Conservation (phyloP, 2,113 vertebrate species). For the Leptocoma aspasia region DNA sequence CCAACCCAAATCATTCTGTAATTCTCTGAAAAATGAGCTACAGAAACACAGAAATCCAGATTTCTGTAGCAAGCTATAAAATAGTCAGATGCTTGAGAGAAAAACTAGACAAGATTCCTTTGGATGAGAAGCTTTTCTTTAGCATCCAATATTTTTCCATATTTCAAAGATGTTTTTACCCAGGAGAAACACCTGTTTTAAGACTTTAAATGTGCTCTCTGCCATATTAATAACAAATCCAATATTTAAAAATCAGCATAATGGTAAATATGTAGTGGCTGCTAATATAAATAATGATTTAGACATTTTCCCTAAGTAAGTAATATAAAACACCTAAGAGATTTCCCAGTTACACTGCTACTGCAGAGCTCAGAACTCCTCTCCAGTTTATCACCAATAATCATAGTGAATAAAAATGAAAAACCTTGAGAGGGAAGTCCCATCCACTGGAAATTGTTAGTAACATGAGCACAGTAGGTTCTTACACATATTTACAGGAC, state of each 20-base stretch:
- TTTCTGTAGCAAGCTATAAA: background rate
- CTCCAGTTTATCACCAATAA: background rate
- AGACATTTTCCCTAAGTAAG: background rate
- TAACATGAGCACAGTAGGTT: background rate
- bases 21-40: background rate
- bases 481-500: accelerated
- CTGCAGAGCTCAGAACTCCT: background rate
- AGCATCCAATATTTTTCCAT: background rate
- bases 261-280: background rate
- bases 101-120: background rate
- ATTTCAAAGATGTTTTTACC: background rate
- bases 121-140: background rate
- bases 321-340: background rate
- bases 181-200: background rate
- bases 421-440: background rate
- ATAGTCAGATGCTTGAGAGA: background rate
- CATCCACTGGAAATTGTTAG: background rate
- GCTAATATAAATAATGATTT: background rate
- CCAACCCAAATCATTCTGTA: background rate
- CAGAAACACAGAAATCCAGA: background rate
- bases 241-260: background rate
- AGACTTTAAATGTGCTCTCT: background rate
- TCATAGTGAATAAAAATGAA: background rate
- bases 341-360: background rate
- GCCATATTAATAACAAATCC: background rate